Base-by-base conservation (phyloP, 2,797 vertebrate genomes). In the Ptychobarbus kaznakovi region DNA sequence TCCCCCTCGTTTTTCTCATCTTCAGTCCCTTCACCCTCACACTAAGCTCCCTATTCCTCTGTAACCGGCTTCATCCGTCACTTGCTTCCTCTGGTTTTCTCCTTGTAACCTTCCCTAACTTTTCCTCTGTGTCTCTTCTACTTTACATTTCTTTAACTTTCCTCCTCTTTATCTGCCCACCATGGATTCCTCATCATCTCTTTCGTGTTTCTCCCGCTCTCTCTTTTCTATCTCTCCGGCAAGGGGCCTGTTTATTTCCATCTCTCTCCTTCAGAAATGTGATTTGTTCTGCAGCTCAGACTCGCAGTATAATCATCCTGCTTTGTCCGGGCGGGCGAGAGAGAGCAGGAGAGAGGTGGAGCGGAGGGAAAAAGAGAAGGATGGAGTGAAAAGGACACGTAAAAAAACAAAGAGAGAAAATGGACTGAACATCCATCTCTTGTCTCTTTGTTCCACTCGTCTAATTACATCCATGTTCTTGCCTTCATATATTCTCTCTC, bases 261-360 rank as follows among this genome's bases (percentile, higher is more conserved):
- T 75, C 87, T 87, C 91, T 90, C 91, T 92, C 91, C 92, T 91
- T 90, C 46, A 61, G 90, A 95, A 95, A 95, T 92, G 93, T 93
- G 94, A 96, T 96, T 96, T 95, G 95, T 95, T 95, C 95, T 95
- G 95, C 94, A 92, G 95, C 94, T 96, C 94, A 95, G 94, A 92
- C 92, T 93, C 90, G 91, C 89, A 75, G 93, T 92, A 94, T 94
- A 95, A 95, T 96, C 94, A 90, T 85, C 83, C 90, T 88, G 92
- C 92, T 94, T 94, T 93, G 90, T 93, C 85, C 74, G 69, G 49
- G 72, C 68, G 61, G 87, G 78, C 66, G 88, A 74, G 65, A 66
- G 20, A 44, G 35, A 65, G 78, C 63, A 87, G 46, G 63, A 61
- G 25, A 53, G 49, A 65, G 38, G 11, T 32, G 53, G 58, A 44